Base-by-base conservation (phyloP, 2,888 invertebrate genomes). In the Lissonota sp. region DNA sequence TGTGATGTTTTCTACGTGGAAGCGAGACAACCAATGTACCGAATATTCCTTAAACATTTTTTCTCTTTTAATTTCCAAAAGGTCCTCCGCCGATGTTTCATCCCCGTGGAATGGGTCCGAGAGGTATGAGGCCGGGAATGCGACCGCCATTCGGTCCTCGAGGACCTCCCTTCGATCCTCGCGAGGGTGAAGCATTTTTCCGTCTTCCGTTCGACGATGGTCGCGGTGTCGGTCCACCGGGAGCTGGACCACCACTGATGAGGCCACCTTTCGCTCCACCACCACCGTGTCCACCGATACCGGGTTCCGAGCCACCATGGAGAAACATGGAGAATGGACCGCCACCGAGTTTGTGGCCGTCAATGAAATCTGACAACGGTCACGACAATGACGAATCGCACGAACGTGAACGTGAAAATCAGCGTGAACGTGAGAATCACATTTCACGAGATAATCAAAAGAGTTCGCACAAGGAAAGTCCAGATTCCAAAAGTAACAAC, bases 1-100 rank as follows among this genome's bases (percentile, higher is more conserved):
- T 26, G 26, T 26, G 26, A 26, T 2, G 1, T 26, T 26, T 26
- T 26, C 26, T 3, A 26, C 26, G 26, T 26, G 26, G 26, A 26
- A 26, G 26, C 26, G 3, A 26, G 26, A 26, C 1, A 26, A 26
- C 26, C 26, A 26, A 26, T 26, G 1, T 26, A 26, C 26, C 3
- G 26, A 26, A 26, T 26, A 26, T 26, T 26, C 26, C 26, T 26
- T 14, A 10, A 39, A 67, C 14, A 51, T 51, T 63, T 51, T 42
- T 40, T 74, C 64, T 4, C 5, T 8, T 46, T 49, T 46, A 10
- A 37, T 53, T 58, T 85, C 77, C 1, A 80, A 26, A 26, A 92
- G 93, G 92, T 73, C 92, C 92, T 66, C 92, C 92, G 4, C 86
- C 92, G 70, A 91, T 92, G 89, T 92, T 93, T 83, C 92, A 92